These are phyloP conservation scores for Macropus fuliginosus DNA, from an alignment of 2,797 vertebrate species.

Conservation along the genomic window DNA sequence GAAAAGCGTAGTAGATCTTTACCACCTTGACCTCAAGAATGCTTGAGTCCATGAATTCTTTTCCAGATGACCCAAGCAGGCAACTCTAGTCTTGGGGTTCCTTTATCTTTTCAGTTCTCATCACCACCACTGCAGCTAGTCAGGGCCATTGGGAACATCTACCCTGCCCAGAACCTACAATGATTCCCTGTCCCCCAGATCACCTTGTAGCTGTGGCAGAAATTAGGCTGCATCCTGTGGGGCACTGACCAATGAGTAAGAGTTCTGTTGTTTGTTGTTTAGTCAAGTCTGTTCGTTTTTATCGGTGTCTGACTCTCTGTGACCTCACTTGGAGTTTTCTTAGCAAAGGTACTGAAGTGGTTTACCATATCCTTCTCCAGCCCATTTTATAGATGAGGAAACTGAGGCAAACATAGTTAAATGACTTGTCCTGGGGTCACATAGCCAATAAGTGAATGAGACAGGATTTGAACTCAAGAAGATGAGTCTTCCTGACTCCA, in stretches of 20 bases:
- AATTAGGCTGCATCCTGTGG: not conserved
- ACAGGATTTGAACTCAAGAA: not conserved
- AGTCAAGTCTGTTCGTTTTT: not conserved
- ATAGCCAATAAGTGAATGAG: not conserved
- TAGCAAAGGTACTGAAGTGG: not conserved
- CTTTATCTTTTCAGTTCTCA: no score
- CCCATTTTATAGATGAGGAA: not conserved
- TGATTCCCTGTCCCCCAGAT: not conserved
- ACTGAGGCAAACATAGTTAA: not conserved
- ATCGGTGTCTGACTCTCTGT: not conserved
- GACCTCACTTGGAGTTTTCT: not conserved
- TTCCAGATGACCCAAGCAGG: no score
- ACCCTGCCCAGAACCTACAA: not conserved
- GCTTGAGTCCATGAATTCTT: no score
- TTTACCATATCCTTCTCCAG: not conserved
- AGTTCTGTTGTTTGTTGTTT: not conserved
- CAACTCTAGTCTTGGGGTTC: no score
- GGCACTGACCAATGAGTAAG: not conserved
- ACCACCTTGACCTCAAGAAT: no score
- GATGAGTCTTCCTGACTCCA: not conserved
- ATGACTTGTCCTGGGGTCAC: not conserved
- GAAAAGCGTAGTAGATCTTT: no score
- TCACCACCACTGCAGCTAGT: no score
- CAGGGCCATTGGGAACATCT: not conserved
- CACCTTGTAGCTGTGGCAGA: not conserved